Evolutionary conservation across 2,888 invertebrate species (phyloP), one percentile per base, ranked within the genome.

Genomic region (Cryptocephalus moraei): DNA sequence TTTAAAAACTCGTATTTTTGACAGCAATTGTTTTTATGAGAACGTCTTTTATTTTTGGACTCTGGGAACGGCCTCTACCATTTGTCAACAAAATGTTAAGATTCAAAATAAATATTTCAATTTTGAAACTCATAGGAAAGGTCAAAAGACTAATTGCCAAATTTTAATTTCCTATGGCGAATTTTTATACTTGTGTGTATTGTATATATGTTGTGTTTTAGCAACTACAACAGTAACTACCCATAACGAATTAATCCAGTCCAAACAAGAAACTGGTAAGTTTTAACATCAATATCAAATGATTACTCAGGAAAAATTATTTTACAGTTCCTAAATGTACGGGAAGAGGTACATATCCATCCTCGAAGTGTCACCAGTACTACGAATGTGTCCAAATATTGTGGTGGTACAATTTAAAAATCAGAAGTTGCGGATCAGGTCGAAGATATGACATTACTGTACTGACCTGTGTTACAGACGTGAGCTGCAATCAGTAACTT

Each of bases 371-470:
- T 40, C 45, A 54, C 41, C 50, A 53, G 34, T 58, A 57, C 42
- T 55, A 55, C 33, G 49, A 50, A 34, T 58, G 58, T 39, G 46
- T 49, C 13, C 45, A 33, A 32, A 51, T 56, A 13, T 51, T 57
- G 53, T 58, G 58, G 58, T 55, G 55, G 56, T 53, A 45, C 13
- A 51, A 52, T 43, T 10, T 48, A 11, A 36, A 47, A 14, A n/a
- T 48, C 8, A 49, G 33, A 36, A 53, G 44, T 8, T 58, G 58
- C 44, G 45, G 42, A 8, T 39, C 14, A 13, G 52, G 52, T 10
- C 47, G 55, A 40, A 42, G 42, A 40, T 58, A 53, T 34, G 43
- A 55, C 43, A 32, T 43, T 11, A 32, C 9, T n/a, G 38, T 38
- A 11, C 44, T 44, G 14, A 36, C 22, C 14, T 55, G 55, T 49